Evolutionary conservation across 2,888 invertebrate genomes (phyloP).

Genomic region (Himalopsyche japonica): DNA sequence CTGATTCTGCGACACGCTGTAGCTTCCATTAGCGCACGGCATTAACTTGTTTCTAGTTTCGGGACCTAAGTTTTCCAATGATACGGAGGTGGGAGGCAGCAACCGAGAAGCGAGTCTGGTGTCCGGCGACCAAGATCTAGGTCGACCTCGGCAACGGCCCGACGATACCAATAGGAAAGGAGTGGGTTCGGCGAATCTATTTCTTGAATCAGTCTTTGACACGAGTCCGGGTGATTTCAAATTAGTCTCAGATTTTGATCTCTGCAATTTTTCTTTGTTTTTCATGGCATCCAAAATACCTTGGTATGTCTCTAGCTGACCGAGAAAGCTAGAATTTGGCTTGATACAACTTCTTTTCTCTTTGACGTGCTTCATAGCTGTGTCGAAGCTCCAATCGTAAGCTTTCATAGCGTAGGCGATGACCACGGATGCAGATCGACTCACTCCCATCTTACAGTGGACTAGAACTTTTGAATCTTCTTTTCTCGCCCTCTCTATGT

Average conservation of each 20-base stretch:
- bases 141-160: constrained; percentile 56
- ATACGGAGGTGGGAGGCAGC: constrained; percentile 67
- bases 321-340: constrained; percentile 93
- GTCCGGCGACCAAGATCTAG: constrained; percentile 77
- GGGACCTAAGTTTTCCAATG: constrained; percentile 68
- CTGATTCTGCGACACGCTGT: constrained; percentile 90
- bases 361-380: constrained; percentile 88
- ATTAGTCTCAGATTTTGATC: constrained; percentile 92
- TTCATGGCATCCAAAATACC: constrained; percentile 96
- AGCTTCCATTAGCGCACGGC: constrained; percentile 84
- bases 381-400: constrained; percentile 88
- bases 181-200: constrained; percentile 61
- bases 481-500: constrained; percentile 89
- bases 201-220: constrained; percentile 59
- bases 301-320: constrained; percentile 93
- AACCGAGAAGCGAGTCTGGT: constrained; percentile 64
- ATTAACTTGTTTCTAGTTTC: constrained; percentile 78
- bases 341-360: constrained; percentile 90
- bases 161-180: constrained; percentile 63
- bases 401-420: constrained; percentile 99
- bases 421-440: constrained; percentile 96
- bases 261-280: constrained; percentile 88
- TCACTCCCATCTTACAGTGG: constrained; percentile 99
- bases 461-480: constrained; percentile 93
- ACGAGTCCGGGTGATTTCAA: constrained; percentile 70